Base-by-base conservation (phyloP, 2,797 vertebrate species). In the Coreius guichenoti region DNA sequence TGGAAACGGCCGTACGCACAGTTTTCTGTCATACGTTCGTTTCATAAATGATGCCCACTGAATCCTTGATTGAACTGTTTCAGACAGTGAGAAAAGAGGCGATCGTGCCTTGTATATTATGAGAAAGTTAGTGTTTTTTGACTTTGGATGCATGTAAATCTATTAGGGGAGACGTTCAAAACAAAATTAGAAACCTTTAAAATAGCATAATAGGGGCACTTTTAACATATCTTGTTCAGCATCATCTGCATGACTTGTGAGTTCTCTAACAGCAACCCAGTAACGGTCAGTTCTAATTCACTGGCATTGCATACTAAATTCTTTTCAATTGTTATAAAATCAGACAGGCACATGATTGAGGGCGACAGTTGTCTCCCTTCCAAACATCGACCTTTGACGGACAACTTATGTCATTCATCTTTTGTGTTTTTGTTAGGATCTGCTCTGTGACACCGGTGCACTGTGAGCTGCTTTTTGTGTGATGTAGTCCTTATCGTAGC, bases 391-490 rank as follows among this genome's bases (percentile, higher is more conserved):
- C 23, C 31, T 81, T 39, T 70, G 31, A 81, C 26, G 26, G 2
- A 17, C 61, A 3, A 63, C 4, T 17, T 67, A 11, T 11, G 17
- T 58, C 56, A 14, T 49, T 80, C 43, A 43, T 84, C 61, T 56
- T 79, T 72, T 31, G 61, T 78, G 29, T 79, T 70, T 69, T 65
- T 80, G 83, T 63, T 56, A 58, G 47, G 56, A 31, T 81, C n/a
- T 67, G 33, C 58, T 75, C 70, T 43, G 19, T 80, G 84, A 45
- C 14, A 43, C 47, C 33, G 63, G 82, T 88, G 58, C 23, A 56
- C 45, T 86, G 49, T 84, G 51, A 74, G 81, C 23, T 85, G 36
- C 76, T 83, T 69, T 84, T 74, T 74, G 80, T 19, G 54, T 58
- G 51, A 45, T 82, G 61, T 65, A 51, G 29, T 82, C 73, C 39